phyloP scores from a whole-genome alignment of 2,797 vertebrate genomes.

The Sebastolobus alascanus region DNA sequence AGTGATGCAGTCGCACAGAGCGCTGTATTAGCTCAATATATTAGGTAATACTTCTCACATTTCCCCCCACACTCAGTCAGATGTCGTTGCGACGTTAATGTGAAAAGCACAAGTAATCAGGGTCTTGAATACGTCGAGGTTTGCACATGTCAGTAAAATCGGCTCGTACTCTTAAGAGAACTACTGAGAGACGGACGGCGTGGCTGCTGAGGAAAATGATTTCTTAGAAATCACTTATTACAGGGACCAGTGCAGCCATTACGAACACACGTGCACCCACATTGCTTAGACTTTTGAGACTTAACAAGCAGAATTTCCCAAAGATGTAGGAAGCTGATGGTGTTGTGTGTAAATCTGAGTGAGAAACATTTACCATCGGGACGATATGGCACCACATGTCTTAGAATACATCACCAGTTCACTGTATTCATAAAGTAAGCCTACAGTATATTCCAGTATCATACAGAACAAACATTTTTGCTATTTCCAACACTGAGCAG shows the following conservation, averaged over 20 bases:
- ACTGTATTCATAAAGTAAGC: slow-evolving; percentile 63
- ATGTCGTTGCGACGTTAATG: slow-evolving; percentile 55
- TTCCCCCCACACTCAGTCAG: slow-evolving; percentile 43
- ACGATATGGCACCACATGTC: slow-evolving; percentile 63
- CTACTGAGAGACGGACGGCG: slow-evolving; percentile 70
- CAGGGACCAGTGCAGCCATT: slow-evolving; percentile 75
- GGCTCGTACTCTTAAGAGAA: slow-evolving; percentile 50
- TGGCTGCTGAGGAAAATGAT: slow-evolving; percentile 59
- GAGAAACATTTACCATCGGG: slow-evolving; percentile 49
- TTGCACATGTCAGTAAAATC: slow-evolving; percentile 76
- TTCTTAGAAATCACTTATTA: slow-evolving; percentile 43
- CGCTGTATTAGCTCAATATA: slow-evolving; percentile 33
- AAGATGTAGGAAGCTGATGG: slow-evolving; percentile 70
- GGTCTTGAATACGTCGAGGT: slow-evolving; percentile 67
- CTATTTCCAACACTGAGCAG: slow-evolving; percentile 63
- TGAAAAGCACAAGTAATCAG: slow-evolving; percentile 82
- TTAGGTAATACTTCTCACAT: slow-evolving; percentile 58
- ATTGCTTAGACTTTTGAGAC: slow-evolving; percentile 64
- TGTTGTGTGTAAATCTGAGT: slow-evolving; percentile 56
- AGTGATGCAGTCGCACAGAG: slow-evolving; percentile 38
- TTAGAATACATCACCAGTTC: slow-evolving; percentile 64
- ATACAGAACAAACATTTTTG: slow-evolving; percentile 57
- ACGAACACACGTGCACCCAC: slow-evolving; percentile 52
- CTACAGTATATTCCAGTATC: slow-evolving; percentile 65
- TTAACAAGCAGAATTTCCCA: slow-evolving; percentile 75